Evolutionary conservation across 2,797 vertebrate species (phyloP), one percentile per base, ranked within the genome.

Genomic region (Pseudochirops corinnae): DNA sequence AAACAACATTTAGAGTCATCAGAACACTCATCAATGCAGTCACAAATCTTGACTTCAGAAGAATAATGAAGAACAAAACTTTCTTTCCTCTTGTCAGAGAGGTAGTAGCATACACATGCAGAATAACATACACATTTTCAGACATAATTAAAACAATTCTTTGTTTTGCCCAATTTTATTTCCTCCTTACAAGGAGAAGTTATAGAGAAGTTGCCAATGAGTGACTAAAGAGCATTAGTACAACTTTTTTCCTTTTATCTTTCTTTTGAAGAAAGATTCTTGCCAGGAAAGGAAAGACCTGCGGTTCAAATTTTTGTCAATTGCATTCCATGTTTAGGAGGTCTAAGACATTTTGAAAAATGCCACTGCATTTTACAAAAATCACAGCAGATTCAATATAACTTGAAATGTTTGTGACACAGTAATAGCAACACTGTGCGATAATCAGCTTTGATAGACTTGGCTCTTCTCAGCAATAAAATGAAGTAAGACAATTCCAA

Each of bases 271-370:
- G n/a, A 74, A 67, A 67, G 13, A 67, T 21, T 39, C n/a, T 74
- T 74, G 5, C n/a, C n/a, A 74, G 33, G 10, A 60, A 74, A 50
- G 58, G 56, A 92, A 92, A 55, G 29, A 31, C 24, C 12, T 21
- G 3, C 33, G 55, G 46, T 57, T 56, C 31, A 94, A 92, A 39
- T 92, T 87, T 92, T 56, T 57, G 13, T 57, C 62, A 92, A 67
- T 26, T 52, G 29, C 56, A 46, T 57, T n/a, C 31, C 39, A 82
- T 62, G 14, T 52, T 52, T 94, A 55, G 57, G 39, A 92, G 53
- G 53, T 92, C 29, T 16, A 92, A 94, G 92, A 57, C 53, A 94
- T 57, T 58, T 82, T 57, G 29, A 57, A 92, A 87, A 57, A 58
- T 53, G 7, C 31, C 56, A 82, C 21, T 87, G 31, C 31, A 67